Base-by-base conservation (phyloP, 1,140 invertebrate genomes). In the Meloidogyne exigua region DNA sequence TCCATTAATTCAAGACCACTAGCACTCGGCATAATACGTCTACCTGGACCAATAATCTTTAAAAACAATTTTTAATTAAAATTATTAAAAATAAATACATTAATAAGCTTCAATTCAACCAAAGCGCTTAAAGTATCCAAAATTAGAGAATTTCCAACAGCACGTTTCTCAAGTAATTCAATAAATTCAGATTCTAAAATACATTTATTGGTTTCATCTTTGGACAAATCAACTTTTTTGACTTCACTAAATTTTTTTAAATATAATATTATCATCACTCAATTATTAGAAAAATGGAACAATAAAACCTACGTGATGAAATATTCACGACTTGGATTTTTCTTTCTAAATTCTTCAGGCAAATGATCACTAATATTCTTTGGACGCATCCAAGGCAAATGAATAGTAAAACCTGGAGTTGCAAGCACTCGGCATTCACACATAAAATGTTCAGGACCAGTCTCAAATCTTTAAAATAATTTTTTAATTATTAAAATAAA, bases 141-240 rank as follows among this genome's bases (percentile, higher is more conserved):
- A 57, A 57, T 57, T n/a, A 57, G n/a, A 57, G 49, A 57, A 57
- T 57, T 57, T 21, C 49, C 49, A 57, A 57, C 49, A 57, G 49
- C 49, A 57, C 49, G 49, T 57, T 57, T 57, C 21, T 57, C 49
- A 57, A 57, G 49, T n/a, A 57, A n/a, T 57, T 57, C 49, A 57
- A 57, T 57, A 21, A 57, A 57, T 9, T 57, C 49, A 21, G 49
- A 57, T 57, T 57, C 49, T n/a, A 57, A 7, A 57, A 57, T n/a
- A 10, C n/a, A n/a, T 57, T 57, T 12, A 9, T 18, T n/a, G 4
- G 7, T n/a, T 18, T 44, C 42, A 57, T 57, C 18, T 21, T n/a
- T 57, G 10, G 49, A n/a, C 18, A 57, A 57, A 57, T 57, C 49
- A 57, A 57, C 49, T 57, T 57, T 57, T 57, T 57, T 57, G 49